A percentile compares a stretch with the other conserved stretches of the same genome.
These are phyloP conservation scores for Parotocinclus haroldoi DNA, from an alignment of 2,797 vertebrate genomes.

Conservation along the genomic window DNA sequence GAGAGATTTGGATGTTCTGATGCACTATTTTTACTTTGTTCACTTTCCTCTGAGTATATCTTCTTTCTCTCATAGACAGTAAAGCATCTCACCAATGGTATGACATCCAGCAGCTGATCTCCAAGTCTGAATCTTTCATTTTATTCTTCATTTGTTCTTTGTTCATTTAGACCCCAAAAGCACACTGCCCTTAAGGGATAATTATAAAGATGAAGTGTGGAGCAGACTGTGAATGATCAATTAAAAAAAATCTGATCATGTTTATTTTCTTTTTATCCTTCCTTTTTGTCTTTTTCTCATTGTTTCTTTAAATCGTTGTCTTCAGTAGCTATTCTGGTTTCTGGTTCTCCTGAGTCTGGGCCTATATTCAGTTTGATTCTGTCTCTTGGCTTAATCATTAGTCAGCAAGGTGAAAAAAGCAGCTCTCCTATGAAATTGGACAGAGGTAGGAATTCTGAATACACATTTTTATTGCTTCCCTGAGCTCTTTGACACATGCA, in stretches of 20 bases:
- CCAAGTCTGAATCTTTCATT: conserved; percentile 1
- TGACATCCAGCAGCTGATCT: conserved; percentile 49
- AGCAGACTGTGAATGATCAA: no score
- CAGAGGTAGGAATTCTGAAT: conserved; percentile 24
- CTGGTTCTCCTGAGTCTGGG: conserved; percentile 43
- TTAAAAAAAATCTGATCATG: background rate
- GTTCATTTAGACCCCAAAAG: background rate
- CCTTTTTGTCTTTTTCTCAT: conserved; percentile 18
- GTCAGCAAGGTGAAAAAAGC: conserved; percentile 29
- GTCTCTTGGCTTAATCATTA: conserved; percentile 41
- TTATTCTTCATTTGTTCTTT: background rate
- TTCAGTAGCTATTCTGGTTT: conserved; percentile 48
- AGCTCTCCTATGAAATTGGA: conserved; percentile 25
- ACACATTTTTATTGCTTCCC: conserved; percentile 16
- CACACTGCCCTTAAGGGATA: conserved; percentile 13
- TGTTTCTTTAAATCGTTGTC: conserved; percentile 27
- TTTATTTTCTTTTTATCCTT: conserved; percentile 22
- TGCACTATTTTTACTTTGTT: conserved; percentile 56
- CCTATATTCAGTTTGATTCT: conserved; percentile 32
- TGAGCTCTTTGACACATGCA: no score
- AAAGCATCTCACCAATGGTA: conserved; percentile 31
- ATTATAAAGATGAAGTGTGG: conserved; percentile 3
- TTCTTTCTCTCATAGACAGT: conserved; percentile 38
- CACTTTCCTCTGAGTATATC: conserved; percentile 38
- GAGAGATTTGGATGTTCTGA: conserved; percentile 61